Percentiles rank a stretch among this genome's conserved stretches.
These are phyloP conservation scores for Ichneumon xanthorius DNA, from an alignment of 2,888 invertebrate species.

Conservation along the genomic window DNA sequence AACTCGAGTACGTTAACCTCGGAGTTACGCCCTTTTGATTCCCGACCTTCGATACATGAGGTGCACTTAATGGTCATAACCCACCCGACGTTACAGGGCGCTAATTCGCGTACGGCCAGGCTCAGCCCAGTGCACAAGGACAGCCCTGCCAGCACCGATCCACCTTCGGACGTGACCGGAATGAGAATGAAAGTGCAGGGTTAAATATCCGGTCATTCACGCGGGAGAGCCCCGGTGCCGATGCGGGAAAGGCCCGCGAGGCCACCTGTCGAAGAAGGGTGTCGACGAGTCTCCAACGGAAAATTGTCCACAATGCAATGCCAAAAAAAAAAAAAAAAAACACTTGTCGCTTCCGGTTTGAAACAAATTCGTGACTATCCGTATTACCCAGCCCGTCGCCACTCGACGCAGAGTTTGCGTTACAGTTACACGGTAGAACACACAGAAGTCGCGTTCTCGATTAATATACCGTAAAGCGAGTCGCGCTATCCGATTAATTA, in stretches of 20 bases:
- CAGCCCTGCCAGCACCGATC: slow-evolving; percentile 66
- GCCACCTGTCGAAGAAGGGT: slow-evolving; percentile 68
- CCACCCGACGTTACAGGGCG: slow-evolving; percentile 71
- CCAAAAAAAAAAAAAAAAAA: background rate
- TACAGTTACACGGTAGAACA: background rate
- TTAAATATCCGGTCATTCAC: slow-evolving; percentile 61
- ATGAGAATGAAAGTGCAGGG: slow-evolving; percentile 19
- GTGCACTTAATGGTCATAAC: slow-evolving; percentile 23
- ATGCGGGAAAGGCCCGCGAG: slow-evolving; percentile 28
- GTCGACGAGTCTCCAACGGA: slow-evolving; percentile 60
- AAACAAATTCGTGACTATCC: slow-evolving; percentile 30
- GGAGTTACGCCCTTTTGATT: background rate
- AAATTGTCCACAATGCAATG: slow-evolving; percentile 54
- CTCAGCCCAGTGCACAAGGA: slow-evolving; percentile 13
- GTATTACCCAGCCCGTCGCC: background rate
- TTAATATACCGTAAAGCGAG: slow-evolving; percentile 52
- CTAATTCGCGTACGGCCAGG: slow-evolving; percentile 30
- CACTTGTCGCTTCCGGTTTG: slow-evolving; percentile 64
- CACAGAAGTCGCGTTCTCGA: slow-evolving; percentile 48
- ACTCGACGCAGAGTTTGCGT: background rate
- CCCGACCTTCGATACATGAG: background rate
- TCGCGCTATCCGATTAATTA: slow-evolving; percentile 57
- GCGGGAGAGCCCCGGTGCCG: background rate
- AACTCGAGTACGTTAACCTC: background rate
- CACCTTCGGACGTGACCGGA: slow-evolving; percentile 73